Evolutionary conservation across 2,888 invertebrate genomes (phyloP).

Genomic region (Stenurella melanura): DNA sequence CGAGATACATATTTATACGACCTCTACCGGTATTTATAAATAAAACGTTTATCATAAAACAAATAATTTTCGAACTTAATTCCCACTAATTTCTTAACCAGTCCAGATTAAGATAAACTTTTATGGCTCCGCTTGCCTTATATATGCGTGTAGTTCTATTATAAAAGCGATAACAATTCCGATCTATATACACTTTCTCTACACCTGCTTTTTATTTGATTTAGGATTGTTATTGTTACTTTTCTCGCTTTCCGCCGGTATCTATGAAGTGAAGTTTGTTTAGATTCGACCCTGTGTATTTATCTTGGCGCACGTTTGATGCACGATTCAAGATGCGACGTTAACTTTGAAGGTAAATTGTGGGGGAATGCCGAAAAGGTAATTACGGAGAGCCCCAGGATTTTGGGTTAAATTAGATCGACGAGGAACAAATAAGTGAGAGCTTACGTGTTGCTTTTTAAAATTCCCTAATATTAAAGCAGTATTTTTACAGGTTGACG

Average conservation of each 20-base stretch:
- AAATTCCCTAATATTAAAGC: neutral
- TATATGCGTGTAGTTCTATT: neutral
- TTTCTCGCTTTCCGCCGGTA: slow-evolving; percentile 42
- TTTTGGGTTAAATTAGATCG: neutral
- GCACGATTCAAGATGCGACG: slow-evolving; percentile 9
- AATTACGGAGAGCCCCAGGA: slow-evolving; percentile 1
- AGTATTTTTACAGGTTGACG: neutral
- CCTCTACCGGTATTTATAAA: neutral
- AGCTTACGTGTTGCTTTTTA: neutral
- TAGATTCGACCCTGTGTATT: slow-evolving; percentile 18
- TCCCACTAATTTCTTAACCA: slow-evolving; percentile 1
- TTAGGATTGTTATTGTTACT: slow-evolving; percentile 39
- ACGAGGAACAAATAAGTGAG: neutral
- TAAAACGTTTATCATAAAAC: neutral
- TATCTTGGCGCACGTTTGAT: slow-evolving; percentile 25
- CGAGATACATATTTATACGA: neutral
- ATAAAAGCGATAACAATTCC: slow-evolving; percentile 4
- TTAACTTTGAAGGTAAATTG: slow-evolving; percentile 5
- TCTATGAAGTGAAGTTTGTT: slow-evolving; percentile 37
- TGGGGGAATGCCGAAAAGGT: slow-evolving; percentile 2
- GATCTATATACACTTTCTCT: slow-evolving; percentile 37
- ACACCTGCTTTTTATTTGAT: slow-evolving; percentile 41
- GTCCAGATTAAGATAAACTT: slow-evolving; percentile 4
- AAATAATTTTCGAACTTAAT: neutral
- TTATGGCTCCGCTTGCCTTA: neutral